A percentile compares a stretch with the other conserved stretches of the same genome.
Conservation (phyloP, 2,113 vertebrate species). For the Hippopotamus amphibius region DNA sequence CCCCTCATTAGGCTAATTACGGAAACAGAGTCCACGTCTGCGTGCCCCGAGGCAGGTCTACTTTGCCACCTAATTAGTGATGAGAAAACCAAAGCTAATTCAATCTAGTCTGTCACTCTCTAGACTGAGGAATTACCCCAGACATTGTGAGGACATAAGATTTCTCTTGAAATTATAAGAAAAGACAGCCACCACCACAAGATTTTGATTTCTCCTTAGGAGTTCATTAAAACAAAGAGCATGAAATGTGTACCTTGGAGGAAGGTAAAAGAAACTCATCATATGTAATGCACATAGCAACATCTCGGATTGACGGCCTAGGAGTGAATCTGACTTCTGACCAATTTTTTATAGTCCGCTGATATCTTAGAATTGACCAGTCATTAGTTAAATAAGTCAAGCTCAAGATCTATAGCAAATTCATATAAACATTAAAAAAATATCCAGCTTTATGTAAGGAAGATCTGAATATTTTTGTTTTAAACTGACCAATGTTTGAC, state of each 20-base stretch:
- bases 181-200: constrained; percentile 3
- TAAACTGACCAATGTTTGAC: background rate
- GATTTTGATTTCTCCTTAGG: constrained; percentile 44
- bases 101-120: constrained; percentile 68
- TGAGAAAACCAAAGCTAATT: constrained; percentile 74
- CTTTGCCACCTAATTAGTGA: constrained; percentile 72
- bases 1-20: constrained; percentile 43
- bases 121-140: constrained; percentile 68
- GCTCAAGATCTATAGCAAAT: background rate
- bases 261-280: background rate
- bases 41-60: background rate
- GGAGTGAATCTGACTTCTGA: background rate
- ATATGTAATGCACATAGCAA: background rate
- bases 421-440: background rate
- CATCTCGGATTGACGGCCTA: background rate
- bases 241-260: background rate
- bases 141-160: background rate
- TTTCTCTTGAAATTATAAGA: constrained; percentile 55
- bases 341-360: background rate
- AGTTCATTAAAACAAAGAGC: constrained; percentile 17
- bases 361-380: background rate
- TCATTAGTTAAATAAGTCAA: background rate
- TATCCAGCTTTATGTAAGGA: background rate
- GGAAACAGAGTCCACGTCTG: constrained; percentile 40
- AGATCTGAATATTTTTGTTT: background rate